These are phyloP conservation scores for Pollachius pollachius DNA, from an alignment of 2,113 vertebrate genomes.

Conservation along the genomic window DNA sequence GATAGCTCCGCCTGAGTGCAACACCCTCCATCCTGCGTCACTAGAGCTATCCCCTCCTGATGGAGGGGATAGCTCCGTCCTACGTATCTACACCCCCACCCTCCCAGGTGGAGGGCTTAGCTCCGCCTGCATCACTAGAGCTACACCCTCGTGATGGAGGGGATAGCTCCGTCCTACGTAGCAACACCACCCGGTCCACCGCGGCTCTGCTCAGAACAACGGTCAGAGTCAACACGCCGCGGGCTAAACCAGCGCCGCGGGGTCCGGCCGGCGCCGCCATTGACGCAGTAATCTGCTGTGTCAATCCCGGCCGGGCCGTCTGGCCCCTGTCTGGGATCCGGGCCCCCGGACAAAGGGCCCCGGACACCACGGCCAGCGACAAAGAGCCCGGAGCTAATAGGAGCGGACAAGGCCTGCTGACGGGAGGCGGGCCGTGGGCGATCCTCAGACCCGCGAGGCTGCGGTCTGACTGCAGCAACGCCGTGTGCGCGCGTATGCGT, in stretches of 20 bases:
- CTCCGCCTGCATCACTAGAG: too few species aligned
- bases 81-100: too few species aligned
- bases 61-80: too few species aligned
- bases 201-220: constrained; percentile 48
- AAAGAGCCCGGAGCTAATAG: constrained; percentile 66
- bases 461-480: constrained; percentile 61
- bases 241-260: constrained; percentile 62
- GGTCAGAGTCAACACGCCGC: constrained; percentile 67
- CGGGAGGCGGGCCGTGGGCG: constrained; percentile 37
- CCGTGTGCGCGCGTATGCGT: background rate
- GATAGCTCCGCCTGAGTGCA: too few species aligned
- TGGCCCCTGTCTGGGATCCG: constrained; percentile 75
- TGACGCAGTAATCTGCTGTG: constrained; percentile 74
- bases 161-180: too few species aligned
- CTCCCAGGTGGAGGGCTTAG: too few species aligned
- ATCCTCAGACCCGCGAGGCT: background rate
- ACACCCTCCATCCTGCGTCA: too few species aligned
- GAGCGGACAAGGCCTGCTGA: constrained; percentile 75
- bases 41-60: too few species aligned
- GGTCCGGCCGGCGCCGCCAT: constrained; percentile 68
- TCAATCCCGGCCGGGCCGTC: constrained; percentile 75
- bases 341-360: constrained; percentile 70
- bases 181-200: too few species aligned
- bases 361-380: constrained; percentile 74
- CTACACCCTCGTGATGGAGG: too few species aligned